phyloP scores from a whole-genome alignment of 2,113 vertebrate species.

The Pionites leucogaster region DNA sequence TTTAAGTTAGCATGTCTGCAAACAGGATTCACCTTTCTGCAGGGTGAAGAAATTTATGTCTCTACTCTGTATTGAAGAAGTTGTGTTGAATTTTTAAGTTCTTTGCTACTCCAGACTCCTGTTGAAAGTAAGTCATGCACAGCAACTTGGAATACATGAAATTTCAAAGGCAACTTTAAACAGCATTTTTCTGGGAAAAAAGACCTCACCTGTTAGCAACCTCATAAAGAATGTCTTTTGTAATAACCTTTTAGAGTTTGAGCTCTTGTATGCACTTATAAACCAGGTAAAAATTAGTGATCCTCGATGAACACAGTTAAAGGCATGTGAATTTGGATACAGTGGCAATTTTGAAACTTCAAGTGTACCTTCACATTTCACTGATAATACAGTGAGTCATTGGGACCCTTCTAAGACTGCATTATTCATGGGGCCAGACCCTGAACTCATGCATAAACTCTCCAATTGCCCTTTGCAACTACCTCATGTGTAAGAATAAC shows the following conservation, averaged over 20 bases:
- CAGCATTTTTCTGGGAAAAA: neutral
- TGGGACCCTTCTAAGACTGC: neutral
- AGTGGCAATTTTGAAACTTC: neutral
- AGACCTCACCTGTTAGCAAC: neutral
- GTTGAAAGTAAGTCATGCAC: rapidly evolving
- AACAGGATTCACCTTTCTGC: neutral
- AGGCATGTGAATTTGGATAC: neutral
- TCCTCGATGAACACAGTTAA: neutral
- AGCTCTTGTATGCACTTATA: neutral
- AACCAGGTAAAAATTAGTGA: neutral
- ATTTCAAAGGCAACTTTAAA: neutral
- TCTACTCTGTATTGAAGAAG: rapidly evolving
- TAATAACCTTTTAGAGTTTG: neutral
- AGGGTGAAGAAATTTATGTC: neutral
- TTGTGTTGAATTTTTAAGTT: neutral
- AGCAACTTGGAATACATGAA: neutral
- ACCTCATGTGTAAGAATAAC: neutral
- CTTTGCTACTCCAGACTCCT: no score
- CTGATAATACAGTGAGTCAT: neutral
- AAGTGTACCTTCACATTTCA: neutral
- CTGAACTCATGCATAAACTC: neutral
- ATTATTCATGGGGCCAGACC: neutral
- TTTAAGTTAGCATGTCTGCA: neutral
- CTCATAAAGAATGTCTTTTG: neutral
- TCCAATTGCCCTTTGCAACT: neutral